Evolutionary conservation across 2,888 invertebrate genomes (phyloP).

Genomic region (Neocrepidodera transversa): DNA sequence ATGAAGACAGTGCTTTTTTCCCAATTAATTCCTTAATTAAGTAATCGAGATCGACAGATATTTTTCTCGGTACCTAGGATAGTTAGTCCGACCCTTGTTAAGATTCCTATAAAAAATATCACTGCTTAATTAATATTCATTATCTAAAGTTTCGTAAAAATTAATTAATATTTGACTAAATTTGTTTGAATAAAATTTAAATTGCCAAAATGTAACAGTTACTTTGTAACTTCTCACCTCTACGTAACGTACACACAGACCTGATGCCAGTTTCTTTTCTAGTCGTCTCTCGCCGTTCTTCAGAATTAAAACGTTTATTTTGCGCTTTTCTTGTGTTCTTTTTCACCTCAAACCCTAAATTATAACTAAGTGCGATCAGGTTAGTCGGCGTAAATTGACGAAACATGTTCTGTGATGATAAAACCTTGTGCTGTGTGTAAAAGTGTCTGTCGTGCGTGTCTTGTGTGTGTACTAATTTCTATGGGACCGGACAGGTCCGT

Average conservation of each 20-base stretch:
- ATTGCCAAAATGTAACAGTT: slow-evolving; percentile 12
- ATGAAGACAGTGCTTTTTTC: no score
- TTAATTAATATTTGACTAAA: no score
- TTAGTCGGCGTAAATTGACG: slow-evolving; percentile 18
- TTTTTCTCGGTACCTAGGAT: no score
- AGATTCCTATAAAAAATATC: no score
- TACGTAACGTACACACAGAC: slow-evolving; percentile 18
- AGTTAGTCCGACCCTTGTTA: no score
- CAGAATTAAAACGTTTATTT: slow-evolving; percentile 34
- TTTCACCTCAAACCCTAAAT: slow-evolving; percentile 21
- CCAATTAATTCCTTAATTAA: no score
- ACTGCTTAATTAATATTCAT: no score
- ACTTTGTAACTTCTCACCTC: neutral
- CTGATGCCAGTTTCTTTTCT: slow-evolving; percentile 31
- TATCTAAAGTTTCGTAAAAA: no score
- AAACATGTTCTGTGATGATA: slow-evolving; percentile 24
- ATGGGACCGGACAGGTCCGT: slow-evolving; percentile 26
- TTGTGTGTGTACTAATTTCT: slow-evolving; percentile 15
- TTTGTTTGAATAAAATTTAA: no score
- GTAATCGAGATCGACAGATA: no score
- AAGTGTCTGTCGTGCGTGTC: neutral
- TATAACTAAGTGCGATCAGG: slow-evolving; percentile 27
- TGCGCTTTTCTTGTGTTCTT: slow-evolving; percentile 21
- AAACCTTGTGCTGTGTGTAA: slow-evolving; percentile 13
- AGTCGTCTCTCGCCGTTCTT: slow-evolving; percentile 33